Conservation (phyloP, 2,113 vertebrate species). For the Aythya baeri region DNA sequence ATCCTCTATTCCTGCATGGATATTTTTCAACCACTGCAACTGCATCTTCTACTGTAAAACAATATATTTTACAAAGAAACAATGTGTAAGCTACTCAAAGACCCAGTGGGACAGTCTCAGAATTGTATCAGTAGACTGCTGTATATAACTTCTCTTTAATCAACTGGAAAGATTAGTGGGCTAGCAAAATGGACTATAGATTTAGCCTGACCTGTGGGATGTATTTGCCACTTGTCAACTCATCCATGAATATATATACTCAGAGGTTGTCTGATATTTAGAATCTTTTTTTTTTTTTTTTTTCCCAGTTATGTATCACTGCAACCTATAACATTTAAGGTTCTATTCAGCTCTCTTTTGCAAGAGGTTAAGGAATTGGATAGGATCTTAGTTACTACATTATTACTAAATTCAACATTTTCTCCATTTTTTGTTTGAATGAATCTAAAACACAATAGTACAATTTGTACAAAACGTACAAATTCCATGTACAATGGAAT, state of each 20-base stretch:
- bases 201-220: not conserved
- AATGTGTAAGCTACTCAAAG: not conserved
- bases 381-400: not conserved
- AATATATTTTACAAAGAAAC: not conserved
- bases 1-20: not conserved
- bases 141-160: not conserved
- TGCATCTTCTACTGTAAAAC: not conserved
- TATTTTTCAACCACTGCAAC: not conserved
- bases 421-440: not conserved
- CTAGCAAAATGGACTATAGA: not conserved
- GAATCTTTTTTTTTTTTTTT: not conserved
- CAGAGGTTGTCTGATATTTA: not conserved
- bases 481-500: not conserved
- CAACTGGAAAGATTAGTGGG: not conserved
- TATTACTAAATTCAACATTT: not conserved
- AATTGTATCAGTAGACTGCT: not conserved
- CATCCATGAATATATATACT: not conserved
- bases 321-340: not conserved
- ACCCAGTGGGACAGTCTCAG: not conserved
- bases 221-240: not conserved
- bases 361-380: not conserved
- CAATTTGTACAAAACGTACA: too few species aligned
- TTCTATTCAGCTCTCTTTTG: not conserved
- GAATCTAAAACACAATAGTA: not conserved
- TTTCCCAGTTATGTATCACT: not conserved